Conservation (phyloP, 1,140 invertebrate genomes). For the Galleria mellonella region DNA sequence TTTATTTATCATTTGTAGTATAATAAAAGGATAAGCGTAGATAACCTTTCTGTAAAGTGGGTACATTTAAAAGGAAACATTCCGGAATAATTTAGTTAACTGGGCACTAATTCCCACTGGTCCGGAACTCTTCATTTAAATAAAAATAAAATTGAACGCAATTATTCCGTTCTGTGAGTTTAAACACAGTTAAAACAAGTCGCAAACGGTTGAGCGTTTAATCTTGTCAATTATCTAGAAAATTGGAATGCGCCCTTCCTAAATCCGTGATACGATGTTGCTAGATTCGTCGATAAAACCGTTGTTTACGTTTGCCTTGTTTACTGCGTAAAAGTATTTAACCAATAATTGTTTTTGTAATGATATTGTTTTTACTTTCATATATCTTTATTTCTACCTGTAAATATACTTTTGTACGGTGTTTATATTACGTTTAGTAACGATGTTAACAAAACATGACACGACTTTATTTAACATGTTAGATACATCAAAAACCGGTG, state of each 20-base stretch:
- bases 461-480: too few species aligned
- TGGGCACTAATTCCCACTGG: slow-evolving; percentile 23
- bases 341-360: too few species aligned
- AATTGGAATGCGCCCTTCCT: slow-evolving; percentile 31
- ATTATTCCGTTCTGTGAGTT: slow-evolving; percentile 37
- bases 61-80: slow-evolving; percentile 11
- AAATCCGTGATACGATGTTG: slow-evolving; percentile 16
- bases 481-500: too few species aligned
- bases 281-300: slow-evolving; percentile 12
- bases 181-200: slow-evolving; percentile 38
- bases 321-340: too few species aligned
- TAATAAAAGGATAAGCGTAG: too few species aligned
- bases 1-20: too few species aligned
- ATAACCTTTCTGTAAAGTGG: background rate
- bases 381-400: too few species aligned
- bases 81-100: slow-evolving; percentile 21
- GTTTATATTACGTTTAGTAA: too few species aligned
- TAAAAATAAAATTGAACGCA: slow-evolving; percentile 39
- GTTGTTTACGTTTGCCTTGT: too few species aligned
- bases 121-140: slow-evolving; percentile 38
- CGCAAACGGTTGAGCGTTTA: slow-evolving; percentile 43
- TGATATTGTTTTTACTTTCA: too few species aligned
- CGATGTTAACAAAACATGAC: too few species aligned
- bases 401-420: too few species aligned
- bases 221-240: slow-evolving; percentile 55